phyloP scores from a whole-genome alignment of 1,140 invertebrate species.

The Ditylenchus dipsaci region DNA sequence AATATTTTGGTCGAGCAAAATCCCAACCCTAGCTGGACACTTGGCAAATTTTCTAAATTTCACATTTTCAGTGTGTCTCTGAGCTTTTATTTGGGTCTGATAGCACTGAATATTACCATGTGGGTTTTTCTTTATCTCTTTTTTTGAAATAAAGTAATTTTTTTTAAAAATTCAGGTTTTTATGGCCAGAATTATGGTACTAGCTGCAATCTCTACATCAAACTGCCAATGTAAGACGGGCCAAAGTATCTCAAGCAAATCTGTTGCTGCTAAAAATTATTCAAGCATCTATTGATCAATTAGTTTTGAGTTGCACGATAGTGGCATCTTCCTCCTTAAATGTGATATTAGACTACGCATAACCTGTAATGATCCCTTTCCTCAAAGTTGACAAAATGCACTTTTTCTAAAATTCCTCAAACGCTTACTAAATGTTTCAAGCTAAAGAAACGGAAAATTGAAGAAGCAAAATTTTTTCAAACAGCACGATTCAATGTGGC shows the following conservation, averaged over 20 bases:
- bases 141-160: not conserved
- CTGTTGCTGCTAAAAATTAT: no score
- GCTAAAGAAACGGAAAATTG: no score
- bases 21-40: no score
- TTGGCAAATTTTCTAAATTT: no score
- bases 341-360: not conserved
- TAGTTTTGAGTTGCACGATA: not conserved
- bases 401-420: not conserved
- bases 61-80: slow-evolving; percentile 30
- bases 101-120: slow-evolving; percentile 47
- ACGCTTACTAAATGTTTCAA: no score
- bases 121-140: slow-evolving; percentile 21
- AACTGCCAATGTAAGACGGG: not conserved
- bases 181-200: slow-evolving; percentile 43
- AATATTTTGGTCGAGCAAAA: no score
- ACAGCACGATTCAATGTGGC: no score
- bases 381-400: not conserved
- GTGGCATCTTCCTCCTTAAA: not conserved
- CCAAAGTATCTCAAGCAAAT: not conserved
- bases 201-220: not conserved
- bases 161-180: slow-evolving; percentile 15
- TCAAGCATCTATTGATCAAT: no score
- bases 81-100: slow-evolving; percentile 48
- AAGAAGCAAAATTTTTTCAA: no score
- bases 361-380: not conserved